Percentiles rank a stretch among this genome's conserved stretches.
These are phyloP conservation scores for Batillaria attramentaria DNA, from an alignment of 1,140 invertebrate genomes.

Conservation along the genomic window DNA sequence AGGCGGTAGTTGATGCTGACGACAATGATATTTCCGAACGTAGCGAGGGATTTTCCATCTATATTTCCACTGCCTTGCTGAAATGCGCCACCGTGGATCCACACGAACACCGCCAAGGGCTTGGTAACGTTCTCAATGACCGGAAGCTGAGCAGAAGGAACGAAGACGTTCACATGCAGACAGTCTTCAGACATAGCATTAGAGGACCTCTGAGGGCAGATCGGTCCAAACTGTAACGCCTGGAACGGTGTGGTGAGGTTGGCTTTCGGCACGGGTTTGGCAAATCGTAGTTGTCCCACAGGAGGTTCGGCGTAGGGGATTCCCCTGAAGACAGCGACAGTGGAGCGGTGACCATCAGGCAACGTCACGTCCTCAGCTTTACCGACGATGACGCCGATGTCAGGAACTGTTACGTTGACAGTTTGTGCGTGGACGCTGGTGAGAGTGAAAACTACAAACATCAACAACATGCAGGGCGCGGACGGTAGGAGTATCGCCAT, in stretches of 20 bases:
- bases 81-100: conserved; percentile 84
- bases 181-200: conserved; percentile 59
- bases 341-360: conserved; percentile 24
- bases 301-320: conserved; percentile 89
- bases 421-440: too few relatives aligned
- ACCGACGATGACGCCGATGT: neutral
- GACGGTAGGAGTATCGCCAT: conserved; percentile 33
- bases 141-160: conserved; percentile 67
- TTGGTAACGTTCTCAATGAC: conserved; percentile 77
- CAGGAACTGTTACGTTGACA: too few relatives aligned
- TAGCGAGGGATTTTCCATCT: conserved; percentile 50
- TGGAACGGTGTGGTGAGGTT: conserved; percentile 71
- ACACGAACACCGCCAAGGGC: conserved; percentile 87
- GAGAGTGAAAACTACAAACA: too few relatives aligned
- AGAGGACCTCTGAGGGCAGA: conserved; percentile 40
- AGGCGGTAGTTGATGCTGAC: conserved; percentile 64
- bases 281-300: conserved; percentile 78
- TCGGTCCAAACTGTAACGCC: conserved; percentile 41
- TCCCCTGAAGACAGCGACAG: conserved; percentile 80
- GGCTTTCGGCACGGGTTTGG: conserved; percentile 76
- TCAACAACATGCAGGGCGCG: neutral
- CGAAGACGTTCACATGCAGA: conserved; percentile 61
- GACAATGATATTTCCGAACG: conserved; percentile 72
- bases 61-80: conserved; percentile 76
- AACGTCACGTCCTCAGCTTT: neutral